phyloP scores from a whole-genome alignment of 2,113 vertebrate species.

The Psittacus erithacus region DNA sequence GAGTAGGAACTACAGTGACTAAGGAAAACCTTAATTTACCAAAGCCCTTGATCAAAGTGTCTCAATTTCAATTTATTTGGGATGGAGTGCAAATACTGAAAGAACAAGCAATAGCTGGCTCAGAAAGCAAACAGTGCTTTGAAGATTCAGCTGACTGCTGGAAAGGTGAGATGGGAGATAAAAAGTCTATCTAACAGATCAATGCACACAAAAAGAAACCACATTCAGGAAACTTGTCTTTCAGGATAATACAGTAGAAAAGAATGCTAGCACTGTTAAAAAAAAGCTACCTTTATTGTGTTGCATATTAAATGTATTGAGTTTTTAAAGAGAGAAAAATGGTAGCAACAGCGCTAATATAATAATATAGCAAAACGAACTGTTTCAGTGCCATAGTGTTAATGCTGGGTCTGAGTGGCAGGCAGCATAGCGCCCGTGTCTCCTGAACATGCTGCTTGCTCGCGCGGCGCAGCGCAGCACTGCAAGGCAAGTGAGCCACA shows the following conservation, averaged over 20 bases:
- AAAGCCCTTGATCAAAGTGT: neutral
- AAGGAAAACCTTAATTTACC: neutral
- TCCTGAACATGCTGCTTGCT: neutral
- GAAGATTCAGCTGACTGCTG: neutral
- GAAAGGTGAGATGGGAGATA: neutral
- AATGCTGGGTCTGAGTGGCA: too few relatives aligned
- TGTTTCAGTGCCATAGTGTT: neutral
- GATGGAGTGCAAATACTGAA: neutral
- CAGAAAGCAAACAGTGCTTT: neutral
- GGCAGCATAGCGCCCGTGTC: fast-evolving
- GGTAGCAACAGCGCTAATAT: neutral
- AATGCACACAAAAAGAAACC: neutral
- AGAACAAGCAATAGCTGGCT: neutral
- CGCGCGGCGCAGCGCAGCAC: fast-evolving
- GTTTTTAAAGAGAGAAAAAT: neutral
- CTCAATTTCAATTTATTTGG: neutral
- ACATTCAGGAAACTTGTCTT: neutral
- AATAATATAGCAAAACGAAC: neutral
- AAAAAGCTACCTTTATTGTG: neutral
- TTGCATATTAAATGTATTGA: neutral
- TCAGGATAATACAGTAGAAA: neutral
- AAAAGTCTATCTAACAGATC: neutral
- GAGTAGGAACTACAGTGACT: neutral
- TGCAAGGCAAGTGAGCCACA: neutral
- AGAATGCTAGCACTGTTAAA: neutral